Conservation (phyloP, 2,797 vertebrate species). For the Spheniscus humboldti region DNA sequence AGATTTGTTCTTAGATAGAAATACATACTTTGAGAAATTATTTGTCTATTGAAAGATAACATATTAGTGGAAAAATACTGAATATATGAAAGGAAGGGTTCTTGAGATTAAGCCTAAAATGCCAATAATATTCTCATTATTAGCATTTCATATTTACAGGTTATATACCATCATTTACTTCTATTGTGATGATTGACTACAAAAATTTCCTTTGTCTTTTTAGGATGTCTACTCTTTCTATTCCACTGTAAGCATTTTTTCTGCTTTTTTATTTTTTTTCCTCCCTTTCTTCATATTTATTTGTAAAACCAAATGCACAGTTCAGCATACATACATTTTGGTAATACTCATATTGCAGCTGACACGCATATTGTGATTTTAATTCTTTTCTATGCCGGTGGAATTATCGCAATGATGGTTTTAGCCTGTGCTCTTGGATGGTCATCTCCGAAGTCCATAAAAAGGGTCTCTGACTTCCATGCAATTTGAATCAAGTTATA, state of each 20-base stretch:
- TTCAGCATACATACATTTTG: neutral
- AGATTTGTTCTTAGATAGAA: neutral
- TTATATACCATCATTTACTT: neutral
- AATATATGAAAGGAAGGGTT: neutral
- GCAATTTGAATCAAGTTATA: neutral
- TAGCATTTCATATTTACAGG: neutral
- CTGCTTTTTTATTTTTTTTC: neutral
- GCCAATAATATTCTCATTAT: neutral
- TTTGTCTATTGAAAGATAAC: neutral
- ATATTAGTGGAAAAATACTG: neutral
- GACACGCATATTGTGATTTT: neutral
- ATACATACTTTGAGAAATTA: neutral
- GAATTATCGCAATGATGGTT: neutral
- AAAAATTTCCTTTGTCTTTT: neutral
- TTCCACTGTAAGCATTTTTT: neutral
- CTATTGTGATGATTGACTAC: neutral
- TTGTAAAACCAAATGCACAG: neutral
- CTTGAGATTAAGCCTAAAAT: neutral
- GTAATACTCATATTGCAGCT: neutral
- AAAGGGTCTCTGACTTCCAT: neutral
- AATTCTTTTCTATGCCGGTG: neutral
- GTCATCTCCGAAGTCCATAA: neutral
- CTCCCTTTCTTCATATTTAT: neutral
- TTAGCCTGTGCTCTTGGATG: neutral
- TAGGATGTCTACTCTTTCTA: neutral